phyloP scores from a whole-genome alignment of 2,888 invertebrate genomes.

The Cyaniris semiargus region DNA sequence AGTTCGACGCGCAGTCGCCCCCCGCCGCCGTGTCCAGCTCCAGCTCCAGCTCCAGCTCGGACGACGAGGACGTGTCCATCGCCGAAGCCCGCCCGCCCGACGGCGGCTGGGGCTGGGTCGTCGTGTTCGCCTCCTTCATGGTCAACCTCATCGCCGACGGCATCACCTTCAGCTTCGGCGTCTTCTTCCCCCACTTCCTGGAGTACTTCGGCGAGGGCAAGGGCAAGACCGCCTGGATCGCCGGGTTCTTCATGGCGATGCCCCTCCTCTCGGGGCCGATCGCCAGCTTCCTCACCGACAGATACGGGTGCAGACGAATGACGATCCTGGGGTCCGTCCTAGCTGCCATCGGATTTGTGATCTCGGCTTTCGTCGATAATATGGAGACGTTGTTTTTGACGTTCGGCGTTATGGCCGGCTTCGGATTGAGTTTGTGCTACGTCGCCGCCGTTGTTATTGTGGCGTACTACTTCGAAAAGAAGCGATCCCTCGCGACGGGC shows the following conservation, averaged over 20 bases:
- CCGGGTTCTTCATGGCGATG: slow-evolving; percentile 94
- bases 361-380: slow-evolving; percentile 87
- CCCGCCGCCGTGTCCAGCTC: slow-evolving; percentile 62
- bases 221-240: slow-evolving; percentile 94
- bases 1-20: slow-evolving; percentile 79
- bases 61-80: slow-evolving; percentile 82
- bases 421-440: slow-evolving; percentile 92
- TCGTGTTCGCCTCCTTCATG: slow-evolving; percentile 93
- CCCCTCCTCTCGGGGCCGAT: slow-evolving; percentile 92
- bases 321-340: slow-evolving; percentile 89
- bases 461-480: slow-evolving; percentile 93
- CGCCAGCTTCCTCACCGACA: slow-evolving; percentile 90
- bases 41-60: slow-evolving; percentile 76
- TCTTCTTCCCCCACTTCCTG: slow-evolving; percentile 91
- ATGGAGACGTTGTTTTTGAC: slow-evolving; percentile 89
- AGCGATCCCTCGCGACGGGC: slow-evolving; percentile 91
- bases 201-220: slow-evolving; percentile 91
- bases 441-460: slow-evolving; percentile 95
- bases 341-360: slow-evolving; percentile 87
- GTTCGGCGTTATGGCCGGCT: slow-evolving; percentile 91
- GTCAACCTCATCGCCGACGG: slow-evolving; percentile 96
- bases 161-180: slow-evolving; percentile 94
- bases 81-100: slow-evolving; percentile 89
- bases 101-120: slow-evolving; percentile 96
- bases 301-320: slow-evolving; percentile 89